Evolutionary conservation across 1,140 invertebrate species (phyloP).

Genomic region (Drosophila miranda): DNA sequence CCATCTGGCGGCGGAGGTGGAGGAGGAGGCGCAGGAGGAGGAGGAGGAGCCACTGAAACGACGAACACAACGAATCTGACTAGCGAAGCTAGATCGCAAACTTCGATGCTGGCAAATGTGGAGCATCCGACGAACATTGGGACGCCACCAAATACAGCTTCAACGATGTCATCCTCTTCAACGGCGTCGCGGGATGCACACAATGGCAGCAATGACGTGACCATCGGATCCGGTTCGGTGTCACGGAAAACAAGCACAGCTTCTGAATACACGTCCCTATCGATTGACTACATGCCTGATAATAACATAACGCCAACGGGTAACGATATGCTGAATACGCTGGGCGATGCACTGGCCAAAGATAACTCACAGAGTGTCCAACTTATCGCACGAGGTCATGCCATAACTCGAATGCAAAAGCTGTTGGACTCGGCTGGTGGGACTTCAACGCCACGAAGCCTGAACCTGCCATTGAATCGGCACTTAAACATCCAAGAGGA

Average conservation of each 20-base stretch:
- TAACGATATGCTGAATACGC: conserved; percentile 46
- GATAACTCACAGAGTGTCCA: conserved; percentile 40
- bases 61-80: conserved; percentile 19
- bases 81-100: conserved; percentile 41
- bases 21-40: too few relatives aligned
- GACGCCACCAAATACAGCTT: conserved; percentile 68
- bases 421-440: conserved; percentile 53
- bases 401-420: conserved; percentile 62
- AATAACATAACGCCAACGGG: conserved; percentile 82
- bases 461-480: conserved; percentile 65
- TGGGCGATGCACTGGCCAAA: conserved; percentile 31
- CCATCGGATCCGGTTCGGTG: conserved; percentile 83
- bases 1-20: conserved; percentile 6
- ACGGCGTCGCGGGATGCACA: conserved; percentile 64
- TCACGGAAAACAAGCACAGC: conserved; percentile 84
- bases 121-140: conserved; percentile 37
- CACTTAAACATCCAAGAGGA: conserved; percentile 64
- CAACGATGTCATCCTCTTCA: conserved; percentile 72
- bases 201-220: conserved; percentile 82
- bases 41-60: conserved; percentile 28
- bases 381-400: conserved; percentile 47
- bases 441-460: conserved; percentile 57
- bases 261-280: conserved; percentile 79
- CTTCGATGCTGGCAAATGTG: conserved; percentile 32
- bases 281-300: conserved; percentile 84